Percentiles rank a stretch among this genome's conserved stretches.
phyloP scores from a whole-genome alignment of 92 coral and sea anemone species.

The Porites rus region DNA sequence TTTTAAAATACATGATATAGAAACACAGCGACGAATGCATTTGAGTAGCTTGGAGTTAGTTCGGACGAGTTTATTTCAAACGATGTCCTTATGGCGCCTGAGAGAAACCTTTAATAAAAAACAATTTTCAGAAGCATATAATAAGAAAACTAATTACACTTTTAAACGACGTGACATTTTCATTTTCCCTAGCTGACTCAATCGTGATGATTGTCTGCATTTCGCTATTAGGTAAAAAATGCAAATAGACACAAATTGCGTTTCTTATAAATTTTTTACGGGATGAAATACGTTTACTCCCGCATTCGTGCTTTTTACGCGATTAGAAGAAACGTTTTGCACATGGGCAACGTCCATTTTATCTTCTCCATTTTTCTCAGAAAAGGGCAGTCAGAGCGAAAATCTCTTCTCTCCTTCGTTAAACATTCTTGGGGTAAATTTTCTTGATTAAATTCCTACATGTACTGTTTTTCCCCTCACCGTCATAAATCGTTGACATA shows the following conservation, averaged over 20 bases:
- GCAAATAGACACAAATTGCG: not conserved
- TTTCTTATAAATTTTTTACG: slow-evolving; percentile 38
- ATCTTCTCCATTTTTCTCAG: not conserved
- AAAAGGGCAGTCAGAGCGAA: not conserved
- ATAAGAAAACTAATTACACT: too few relatives aligned
- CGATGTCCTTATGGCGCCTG: too few relatives aligned
- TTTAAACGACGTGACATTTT: not conserved
- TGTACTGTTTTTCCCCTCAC: too few relatives aligned
- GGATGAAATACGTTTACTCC: not conserved
- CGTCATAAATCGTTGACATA: not conserved
- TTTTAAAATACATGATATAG: too few relatives aligned
- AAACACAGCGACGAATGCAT: too few relatives aligned
- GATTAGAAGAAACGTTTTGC: not conserved
- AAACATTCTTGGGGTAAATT: not conserved
- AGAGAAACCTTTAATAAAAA: not conserved
- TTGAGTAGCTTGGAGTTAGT: too few relatives aligned
- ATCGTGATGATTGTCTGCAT: not conserved
- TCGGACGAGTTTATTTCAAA: too few relatives aligned
- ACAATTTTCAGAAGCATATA: not conserved
- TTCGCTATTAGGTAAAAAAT: not conserved
- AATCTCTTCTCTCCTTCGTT: not conserved
- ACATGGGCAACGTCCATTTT: not conserved
- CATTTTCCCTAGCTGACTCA: not conserved
- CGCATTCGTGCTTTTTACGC: not conserved
- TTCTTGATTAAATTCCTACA: too few relatives aligned